These are phyloP conservation scores for Hexactinellida sp. DNA, from an alignment of 37 sponge, comb jelly and placozoan species.

Conservation along the genomic window DNA sequence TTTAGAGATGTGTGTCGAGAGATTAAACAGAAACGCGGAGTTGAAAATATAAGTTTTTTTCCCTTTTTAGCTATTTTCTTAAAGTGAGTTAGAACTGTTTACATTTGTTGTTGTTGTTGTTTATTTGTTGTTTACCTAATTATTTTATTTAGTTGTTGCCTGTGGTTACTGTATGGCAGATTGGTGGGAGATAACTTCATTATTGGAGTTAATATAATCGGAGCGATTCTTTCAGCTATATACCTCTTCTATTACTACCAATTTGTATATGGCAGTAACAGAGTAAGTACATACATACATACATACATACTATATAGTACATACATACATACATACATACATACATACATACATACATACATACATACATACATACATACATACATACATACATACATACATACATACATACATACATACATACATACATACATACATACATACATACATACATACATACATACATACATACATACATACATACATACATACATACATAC, in stretches of 20 bases:
- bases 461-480: no score
- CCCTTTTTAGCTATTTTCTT: conserved; percentile 8
- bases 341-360: no score
- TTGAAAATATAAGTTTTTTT: conserved; percentile 6
- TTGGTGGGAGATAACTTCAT: neutral
- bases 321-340: no score
- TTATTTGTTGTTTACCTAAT: neutral
- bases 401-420: no score
- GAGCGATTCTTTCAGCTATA: neutral
- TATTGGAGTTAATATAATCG: conserved; percentile 5
- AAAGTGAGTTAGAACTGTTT: conserved; percentile 18
- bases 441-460: no score
- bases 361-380: no score
- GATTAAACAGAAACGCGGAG: neutral
- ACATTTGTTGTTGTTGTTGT: neutral
- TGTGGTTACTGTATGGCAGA: neutral
- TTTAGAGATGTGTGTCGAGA: conserved; percentile 7
- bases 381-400: no score
- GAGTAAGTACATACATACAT: neutral
- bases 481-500: no score
- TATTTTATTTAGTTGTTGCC: neutral
- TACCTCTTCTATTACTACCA: neutral
- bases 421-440: no score
- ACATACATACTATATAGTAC: no score
- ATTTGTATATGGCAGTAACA: neutral